Base-by-base conservation (phyloP, 2,113 vertebrate genomes). In the Chloropsis hardwickii region DNA sequence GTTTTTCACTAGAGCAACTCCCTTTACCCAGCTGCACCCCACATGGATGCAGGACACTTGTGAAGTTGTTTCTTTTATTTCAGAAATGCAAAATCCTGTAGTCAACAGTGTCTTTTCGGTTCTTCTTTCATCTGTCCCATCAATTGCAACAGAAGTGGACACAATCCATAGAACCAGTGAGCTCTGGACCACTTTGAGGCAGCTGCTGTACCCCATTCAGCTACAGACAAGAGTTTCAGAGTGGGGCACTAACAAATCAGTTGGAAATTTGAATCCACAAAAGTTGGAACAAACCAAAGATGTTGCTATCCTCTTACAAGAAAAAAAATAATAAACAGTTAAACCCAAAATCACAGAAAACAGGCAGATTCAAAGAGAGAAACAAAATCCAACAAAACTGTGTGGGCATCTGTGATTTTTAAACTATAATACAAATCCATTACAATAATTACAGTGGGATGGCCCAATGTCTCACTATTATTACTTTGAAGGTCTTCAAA, bases 101-200 rank as follows among this genome's bases (percentile, higher is more conserved):
- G 22, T 24, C 51, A 72, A 16, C 8, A 40, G 12, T 1, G 4
- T 5, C 16, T 47, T 74, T 81, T 42, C 39, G 18, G 12, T 14
- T 70, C 45, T 35, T 29, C 10, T 56, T 92, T 48, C 50, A 24
- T 87, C 65, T n/a, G 11, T 35, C 19, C 51, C 45, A 40, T 8
- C 35, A 29, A 0, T 2, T 40, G 42, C 61, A 72, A 13, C 22
- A 87, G 65, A 66, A 19, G 12, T 29, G 39, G 17, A 7, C 57
- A 51, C 0, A 2, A 37, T 15, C n/a, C 7, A 2, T 3, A 16
- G 27, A 60, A 81, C 4, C 60, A 27, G 18, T 0, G 3, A 86
- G 53, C 17, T 86, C 81, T 48, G 70, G 37, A 35, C 9, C 24
- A 15, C 33, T 9, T 9, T 11, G 39, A 62, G 39, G 29, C 13